phyloP scores from a whole-genome alignment of 2,113 vertebrate genomes.

The Colinus virginianus region DNA sequence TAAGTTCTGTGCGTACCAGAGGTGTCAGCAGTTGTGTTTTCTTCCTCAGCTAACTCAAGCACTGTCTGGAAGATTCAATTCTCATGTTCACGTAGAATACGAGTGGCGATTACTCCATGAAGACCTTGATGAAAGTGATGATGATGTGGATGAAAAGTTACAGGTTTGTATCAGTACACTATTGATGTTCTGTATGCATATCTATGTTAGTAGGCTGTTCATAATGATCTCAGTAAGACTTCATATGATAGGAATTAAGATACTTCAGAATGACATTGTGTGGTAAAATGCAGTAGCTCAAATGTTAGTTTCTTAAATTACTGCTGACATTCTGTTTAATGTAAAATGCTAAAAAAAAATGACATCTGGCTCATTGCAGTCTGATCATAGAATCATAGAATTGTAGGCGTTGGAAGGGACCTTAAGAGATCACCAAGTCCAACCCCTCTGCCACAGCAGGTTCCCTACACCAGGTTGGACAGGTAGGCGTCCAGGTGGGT shows the following conservation, averaged over 20 bases:
- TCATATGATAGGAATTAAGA: neutral
- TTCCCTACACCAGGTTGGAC: no score
- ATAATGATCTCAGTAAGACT: neutral
- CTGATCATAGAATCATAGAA: no score
- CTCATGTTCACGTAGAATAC: constrained; percentile 96
- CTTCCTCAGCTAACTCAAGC: constrained; percentile 88
- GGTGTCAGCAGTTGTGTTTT: neutral
- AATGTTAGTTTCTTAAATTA: neutral
- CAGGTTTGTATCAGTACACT: constrained; percentile 50
- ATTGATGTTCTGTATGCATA: neutral
- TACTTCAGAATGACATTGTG: neutral
- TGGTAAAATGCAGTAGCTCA: neutral
- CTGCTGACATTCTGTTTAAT: neutral
- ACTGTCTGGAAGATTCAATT: constrained; percentile 92
- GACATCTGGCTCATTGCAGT: no score
- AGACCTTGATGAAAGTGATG: constrained; percentile 96
- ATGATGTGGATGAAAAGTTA: constrained; percentile 94
- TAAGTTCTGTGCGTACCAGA: fast-evolving
- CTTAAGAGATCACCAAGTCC: no score
- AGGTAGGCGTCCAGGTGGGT: no score
- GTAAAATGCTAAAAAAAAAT: neutral
- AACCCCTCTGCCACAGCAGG: no score
- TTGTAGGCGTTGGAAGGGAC: no score
- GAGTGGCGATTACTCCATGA: constrained; percentile 94
- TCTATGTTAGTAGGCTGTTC: neutral